phyloP scores from a whole-genome alignment of 2,113 vertebrate species.

The Anoura caudifer region DNA sequence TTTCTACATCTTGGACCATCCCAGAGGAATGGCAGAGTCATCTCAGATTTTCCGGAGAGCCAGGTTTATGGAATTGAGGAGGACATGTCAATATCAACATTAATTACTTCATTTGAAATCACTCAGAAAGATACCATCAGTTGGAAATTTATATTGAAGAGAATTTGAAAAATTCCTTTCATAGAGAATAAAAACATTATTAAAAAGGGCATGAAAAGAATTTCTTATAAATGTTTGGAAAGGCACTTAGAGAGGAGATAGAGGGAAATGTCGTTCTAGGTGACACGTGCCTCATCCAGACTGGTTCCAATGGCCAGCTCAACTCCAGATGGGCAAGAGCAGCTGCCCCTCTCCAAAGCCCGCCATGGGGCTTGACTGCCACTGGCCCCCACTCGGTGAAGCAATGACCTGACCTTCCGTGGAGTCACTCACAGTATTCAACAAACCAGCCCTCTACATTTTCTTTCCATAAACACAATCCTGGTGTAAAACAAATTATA shows the following conservation, averaged over 20 bases:
- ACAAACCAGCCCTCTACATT: background rate
- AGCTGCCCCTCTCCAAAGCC: background rate
- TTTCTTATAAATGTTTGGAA: constrained; percentile 55
- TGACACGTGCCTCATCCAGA: background rate
- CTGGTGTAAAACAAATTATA: background rate
- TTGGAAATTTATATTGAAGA: background rate
- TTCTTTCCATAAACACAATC: background rate
- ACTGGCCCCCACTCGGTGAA: background rate
- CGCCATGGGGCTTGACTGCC: background rate
- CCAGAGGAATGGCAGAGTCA: constrained; percentile 31
- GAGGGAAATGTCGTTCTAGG: background rate
- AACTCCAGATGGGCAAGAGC: background rate
- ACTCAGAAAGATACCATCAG: background rate
- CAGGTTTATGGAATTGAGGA: background rate
- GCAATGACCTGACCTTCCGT: background rate
- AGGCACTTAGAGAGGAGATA: constrained; percentile 3
- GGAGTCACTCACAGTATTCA: background rate
- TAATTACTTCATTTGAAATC: background rate
- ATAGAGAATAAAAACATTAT: constrained; percentile 36
- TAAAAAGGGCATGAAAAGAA: background rate
- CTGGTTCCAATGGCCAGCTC: background rate
- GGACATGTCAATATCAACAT: constrained; percentile 4
- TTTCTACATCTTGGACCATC: constrained; percentile 26
- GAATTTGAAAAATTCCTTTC: constrained; percentile 47
- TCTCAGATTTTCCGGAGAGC: background rate